Base-by-base conservation (phyloP, 92 coral and sea anemone genomes). In the Phenganax marumi region DNA sequence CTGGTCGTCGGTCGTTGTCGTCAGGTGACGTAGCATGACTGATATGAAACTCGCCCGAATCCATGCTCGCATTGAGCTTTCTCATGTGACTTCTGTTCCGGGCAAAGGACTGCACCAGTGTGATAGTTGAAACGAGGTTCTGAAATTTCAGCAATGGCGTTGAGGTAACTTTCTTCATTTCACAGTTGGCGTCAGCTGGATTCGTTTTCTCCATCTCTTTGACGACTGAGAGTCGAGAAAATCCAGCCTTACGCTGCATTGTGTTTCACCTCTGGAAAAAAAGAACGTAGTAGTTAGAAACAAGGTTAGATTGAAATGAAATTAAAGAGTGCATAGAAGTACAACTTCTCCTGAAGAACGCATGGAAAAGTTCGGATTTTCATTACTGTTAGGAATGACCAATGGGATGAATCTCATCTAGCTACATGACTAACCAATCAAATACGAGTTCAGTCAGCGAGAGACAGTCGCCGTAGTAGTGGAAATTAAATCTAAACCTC, bases 21-120 rank as follows among this genome's bases (percentile, higher is more conserved):
- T 90, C 96, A 9, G 98, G 97, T 2, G 98, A 90, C 98, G 97
- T 92, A 70, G 91, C 88, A 86, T 95, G 98, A 83, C 91, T 87
- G 71, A 92, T 24, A 39, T 90, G 91, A 57, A 87, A 95, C 87
- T 92, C 93, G 76, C 97, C 98, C 91, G 89, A 90, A 85, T 95
- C 97, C 64, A 93, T 97, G 9, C 89, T 91, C 84, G 66, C 11
- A 25, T 61, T 78, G 10, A 48, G 83, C 47, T 50, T 61, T 61
- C 58, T 25, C 25, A 55, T 26, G 54, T 53, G 52, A 39, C 68
- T 56, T 56, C 69, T 24, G 53, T 57, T 55, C 0, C 57, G 83
- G 6, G 5, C 43, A 33, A 61, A 8, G 2, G 55, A n/a, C 11
- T 48, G 66, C 0, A 57, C 21, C 52, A 77, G 56, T 16, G 83